phyloP scores from a whole-genome alignment of 2,113 vertebrate species.

The Ploceus nigricollis region DNA sequence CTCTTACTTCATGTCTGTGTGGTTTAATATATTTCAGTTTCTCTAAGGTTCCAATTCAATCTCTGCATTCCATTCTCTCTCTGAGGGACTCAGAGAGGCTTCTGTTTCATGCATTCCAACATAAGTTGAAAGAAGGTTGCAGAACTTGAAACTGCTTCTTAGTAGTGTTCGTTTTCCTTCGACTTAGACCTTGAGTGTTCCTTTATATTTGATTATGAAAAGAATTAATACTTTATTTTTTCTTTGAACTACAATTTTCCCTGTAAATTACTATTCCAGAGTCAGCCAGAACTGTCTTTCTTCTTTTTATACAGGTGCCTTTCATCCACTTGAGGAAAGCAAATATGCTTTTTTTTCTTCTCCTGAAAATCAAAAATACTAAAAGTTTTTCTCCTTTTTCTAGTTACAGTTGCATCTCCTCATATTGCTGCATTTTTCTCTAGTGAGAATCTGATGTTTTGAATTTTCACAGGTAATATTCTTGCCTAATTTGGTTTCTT shows the following conservation, averaged over 20 bases:
- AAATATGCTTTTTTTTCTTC: not conserved
- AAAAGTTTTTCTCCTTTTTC: not conserved
- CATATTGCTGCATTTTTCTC: not conserved
- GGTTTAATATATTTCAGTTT: not conserved
- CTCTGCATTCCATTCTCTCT: not conserved
- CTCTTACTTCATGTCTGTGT: not conserved
- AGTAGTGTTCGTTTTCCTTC: not conserved
- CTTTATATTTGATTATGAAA: conserved; percentile 10
- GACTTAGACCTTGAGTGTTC: not conserved
- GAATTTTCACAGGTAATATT: not conserved
- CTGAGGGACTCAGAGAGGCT: not conserved
- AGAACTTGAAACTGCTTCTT: not conserved
- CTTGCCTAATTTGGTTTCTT: not conserved
- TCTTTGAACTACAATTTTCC: conserved; percentile 45
- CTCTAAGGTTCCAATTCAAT: not conserved
- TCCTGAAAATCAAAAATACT: not conserved
- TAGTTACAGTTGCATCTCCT: not conserved
- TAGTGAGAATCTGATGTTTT: not conserved
- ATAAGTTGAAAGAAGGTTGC: not conserved
- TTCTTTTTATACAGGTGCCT: not conserved
- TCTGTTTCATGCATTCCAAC: not conserved
- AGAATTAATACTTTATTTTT: conserved; percentile 24
- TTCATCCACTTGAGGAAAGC: conserved; percentile 11
- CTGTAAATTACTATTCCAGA: not conserved
- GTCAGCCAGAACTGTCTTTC: not conserved